Evolutionary conservation across 2,888 invertebrate species (phyloP), one percentile per base, ranked within the genome.

Genomic region (Scaeva pyrastri): DNA sequence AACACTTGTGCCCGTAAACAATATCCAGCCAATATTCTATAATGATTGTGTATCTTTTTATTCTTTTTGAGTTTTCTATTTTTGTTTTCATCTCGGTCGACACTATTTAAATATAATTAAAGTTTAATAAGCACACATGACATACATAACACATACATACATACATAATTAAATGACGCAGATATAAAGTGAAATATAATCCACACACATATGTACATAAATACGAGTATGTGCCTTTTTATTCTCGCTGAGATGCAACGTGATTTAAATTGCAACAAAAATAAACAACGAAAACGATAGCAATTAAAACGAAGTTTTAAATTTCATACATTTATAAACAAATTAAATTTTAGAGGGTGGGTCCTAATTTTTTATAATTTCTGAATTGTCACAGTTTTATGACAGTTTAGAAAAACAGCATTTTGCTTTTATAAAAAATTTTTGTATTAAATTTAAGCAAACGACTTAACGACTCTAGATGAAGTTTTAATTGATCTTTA

Each of bases 101-200:
- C 66, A 48, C 66, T 45, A 19, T 66, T 36, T 66, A 21, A 36
- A 48, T 64, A 14, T 66, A 48, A 66, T 66, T 66, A 36, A 14
- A 11, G 5, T 48, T 66, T 36, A 66, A 48, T 36, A 64, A 48
- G 16, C 48, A 19, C 45, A 45, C 36, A 36, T 36, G 56, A 31
- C 14, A 2, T 2, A 19, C 12, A 50, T 50, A 16, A 50, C 52
- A 52, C 11, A 10, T 23, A 52, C 4, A 19, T 10, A 14, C 4
- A 14, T 1, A 58, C 12, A 60, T 8, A 62, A 62, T 43, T 11
- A 43, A 62, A 62, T 62, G 16, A 1, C 26, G 2, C 5, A 43
- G 26, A 26, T 45, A 62, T 45, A 64, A 64, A 64, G 16, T 45
- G 64, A 64, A 64, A 64, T 45, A 45, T n/a, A 64, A 64, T 64